Evolutionary conservation across 1,140 invertebrate species (phyloP), one percentile per base, ranked within the genome.

Genomic region (Rhyzopertha dominica): DNA sequence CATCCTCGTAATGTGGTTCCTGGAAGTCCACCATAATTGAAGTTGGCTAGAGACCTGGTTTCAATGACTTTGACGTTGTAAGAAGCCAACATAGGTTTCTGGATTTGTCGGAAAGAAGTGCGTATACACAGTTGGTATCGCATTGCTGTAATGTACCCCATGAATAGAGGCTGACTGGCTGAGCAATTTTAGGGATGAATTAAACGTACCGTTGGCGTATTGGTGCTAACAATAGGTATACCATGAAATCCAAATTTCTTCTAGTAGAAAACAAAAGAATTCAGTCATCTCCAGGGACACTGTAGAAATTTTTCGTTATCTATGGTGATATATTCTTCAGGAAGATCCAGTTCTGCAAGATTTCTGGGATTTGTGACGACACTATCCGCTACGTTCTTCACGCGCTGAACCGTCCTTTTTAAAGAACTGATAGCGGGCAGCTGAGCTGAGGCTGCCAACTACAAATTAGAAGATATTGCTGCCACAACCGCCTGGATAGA

Each of bases 181-280:
- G 30, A 46, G 30, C 20, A 46, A 23, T 22, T 23, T 1, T 9
- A 26, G 23, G 17, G 12, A 12, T 23, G 42, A 13, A 17, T 32
- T 37, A 22, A 44, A 44, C 12, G 20, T 44, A 37, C 32, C 42
- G n/a, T 40, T 34, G 10, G 31, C 32, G 31, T 44, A 44, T 34
- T 34, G 37, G 23, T 36, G 29, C 12, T 44, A 22, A 36, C 20
- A 4, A 4, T n/a, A n/a, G n/a, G n/a, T 26, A 4, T 5, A 30
- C 5, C 20, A n/a, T 5, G 10, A 40, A 40, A 9, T 20, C 4
- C 9, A 25, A 25, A 17, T 37, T 22, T 12, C 8, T 4, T 40
- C 18, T 9, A 28, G n/a, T n/a, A n/a, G n/a, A n/a, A n/a, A n/a
- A n/a, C n/a, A n/a, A n/a, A n/a, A n/a, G n/a, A n/a, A n/a, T n/a